These are phyloP conservation scores for Ursus arctos DNA, from an alignment of 2,113 vertebrate genomes.

Conservation along the genomic window DNA sequence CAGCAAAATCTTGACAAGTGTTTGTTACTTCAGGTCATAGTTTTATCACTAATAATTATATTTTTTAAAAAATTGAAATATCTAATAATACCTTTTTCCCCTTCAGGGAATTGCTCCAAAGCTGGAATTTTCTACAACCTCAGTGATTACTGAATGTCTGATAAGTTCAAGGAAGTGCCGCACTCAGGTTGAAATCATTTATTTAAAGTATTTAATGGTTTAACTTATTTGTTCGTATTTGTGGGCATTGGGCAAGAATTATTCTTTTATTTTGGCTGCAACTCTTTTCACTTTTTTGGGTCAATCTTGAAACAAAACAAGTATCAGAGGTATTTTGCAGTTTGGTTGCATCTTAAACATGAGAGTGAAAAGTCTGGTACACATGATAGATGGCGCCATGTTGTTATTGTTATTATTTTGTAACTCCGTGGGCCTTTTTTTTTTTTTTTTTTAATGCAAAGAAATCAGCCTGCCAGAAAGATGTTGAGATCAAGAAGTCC, in stretches of 20 bases:
- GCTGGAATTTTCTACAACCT: slow-evolving; percentile 95
- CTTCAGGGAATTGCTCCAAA: slow-evolving; percentile 96
- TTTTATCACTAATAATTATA: slow-evolving; percentile 73
- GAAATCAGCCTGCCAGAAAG: neutral
- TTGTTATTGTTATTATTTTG: neutral
- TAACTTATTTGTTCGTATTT: slow-evolving; percentile 80
- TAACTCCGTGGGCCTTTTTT: neutral
- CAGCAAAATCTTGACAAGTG: slow-evolving; percentile 82
- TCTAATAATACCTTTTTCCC: slow-evolving; percentile 84
- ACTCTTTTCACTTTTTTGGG: slow-evolving; percentile 73
- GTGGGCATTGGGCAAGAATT: slow-evolving; percentile 66
- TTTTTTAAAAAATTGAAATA: slow-evolving; percentile 81
- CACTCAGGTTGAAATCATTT: slow-evolving; percentile 88
- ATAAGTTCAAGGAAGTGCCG: slow-evolving; percentile 88
- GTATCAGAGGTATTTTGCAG: slow-evolving; percentile 78
- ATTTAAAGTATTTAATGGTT: slow-evolving; percentile 78
- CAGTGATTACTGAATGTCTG: slow-evolving; percentile 93
- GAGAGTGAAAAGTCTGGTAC: slow-evolving; percentile 69
- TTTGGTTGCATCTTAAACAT: slow-evolving; percentile 81
- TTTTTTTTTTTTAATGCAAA: neutral
- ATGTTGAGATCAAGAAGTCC: neutral
- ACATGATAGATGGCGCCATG: slow-evolving; percentile 30
- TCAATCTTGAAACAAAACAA: slow-evolving; percentile 71
- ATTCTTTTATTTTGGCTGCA: slow-evolving; percentile 52
- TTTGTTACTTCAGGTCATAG: slow-evolving; percentile 84